Evolutionary conservation across 2,113 vertebrate species (phyloP).

Genomic region (Mola mola): DNA sequence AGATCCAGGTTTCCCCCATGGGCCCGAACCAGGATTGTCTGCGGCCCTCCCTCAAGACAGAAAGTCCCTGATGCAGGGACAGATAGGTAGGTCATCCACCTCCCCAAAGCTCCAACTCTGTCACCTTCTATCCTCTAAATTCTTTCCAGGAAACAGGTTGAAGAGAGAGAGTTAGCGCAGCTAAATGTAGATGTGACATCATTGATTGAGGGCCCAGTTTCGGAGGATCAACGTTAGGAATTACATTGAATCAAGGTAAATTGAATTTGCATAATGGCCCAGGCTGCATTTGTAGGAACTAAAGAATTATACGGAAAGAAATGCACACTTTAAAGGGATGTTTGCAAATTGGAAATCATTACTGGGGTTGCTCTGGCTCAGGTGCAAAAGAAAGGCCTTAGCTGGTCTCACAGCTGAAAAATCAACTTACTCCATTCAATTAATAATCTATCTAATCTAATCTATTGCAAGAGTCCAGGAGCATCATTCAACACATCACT

Average conservation of each 20-base stretch:
- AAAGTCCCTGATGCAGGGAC: conserved; percentile 64
- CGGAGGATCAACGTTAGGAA: conserved; percentile 25
- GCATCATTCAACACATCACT: conserved; percentile 2
- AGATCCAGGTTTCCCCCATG: conserved; percentile 62
- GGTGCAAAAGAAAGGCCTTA: conserved; percentile 25
- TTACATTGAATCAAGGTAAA: conserved; percentile 43
- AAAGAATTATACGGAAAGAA: conserved; percentile 34
- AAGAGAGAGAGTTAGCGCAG: conserved; percentile 24
- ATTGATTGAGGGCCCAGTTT: conserved; percentile 48
- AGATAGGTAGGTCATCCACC: conserved; percentile 71
- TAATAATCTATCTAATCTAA: not conserved
- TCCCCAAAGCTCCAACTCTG: conserved; percentile 20
- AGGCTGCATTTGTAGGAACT: conserved; percentile 33
- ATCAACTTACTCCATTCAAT: not conserved
- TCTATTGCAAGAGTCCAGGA: not conserved
- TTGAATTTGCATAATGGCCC: conserved; percentile 58
- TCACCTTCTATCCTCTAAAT: conserved; percentile 43
- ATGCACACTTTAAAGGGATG: conserved; percentile 21
- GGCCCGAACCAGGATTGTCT: conserved; percentile 72
- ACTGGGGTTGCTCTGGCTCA: conserved; percentile 2
- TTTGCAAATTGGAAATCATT: conserved; percentile 38
- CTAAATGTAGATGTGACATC: conserved; percentile 65
- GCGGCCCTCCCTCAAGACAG: conserved; percentile 68
- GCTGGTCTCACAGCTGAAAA: conserved; percentile 1
- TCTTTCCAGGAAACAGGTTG: conserved; percentile 60